Conservation (phyloP, 2,797 vertebrate species). For the Malurus splendens region DNA sequence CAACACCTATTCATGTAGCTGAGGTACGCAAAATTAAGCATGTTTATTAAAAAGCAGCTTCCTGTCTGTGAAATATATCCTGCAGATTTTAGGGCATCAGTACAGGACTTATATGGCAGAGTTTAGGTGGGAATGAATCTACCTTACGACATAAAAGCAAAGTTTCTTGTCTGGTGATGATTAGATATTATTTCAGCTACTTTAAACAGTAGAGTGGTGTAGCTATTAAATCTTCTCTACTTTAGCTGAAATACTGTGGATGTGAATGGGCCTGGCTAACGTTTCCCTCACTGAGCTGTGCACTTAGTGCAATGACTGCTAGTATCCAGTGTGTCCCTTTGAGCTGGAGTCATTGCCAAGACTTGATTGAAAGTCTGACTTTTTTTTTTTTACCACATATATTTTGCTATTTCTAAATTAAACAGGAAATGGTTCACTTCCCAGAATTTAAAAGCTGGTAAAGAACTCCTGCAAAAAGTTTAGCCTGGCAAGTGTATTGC, state of each 20-base stretch:
- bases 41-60: background rate
- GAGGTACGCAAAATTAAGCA: slow-evolving; percentile 77
- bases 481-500: background rate
- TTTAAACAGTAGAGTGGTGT: background rate
- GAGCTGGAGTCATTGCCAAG: background rate
- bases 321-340: background rate
- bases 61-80: background rate
- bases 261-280: background rate
- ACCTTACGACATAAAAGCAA: background rate
- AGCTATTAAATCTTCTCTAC: background rate
- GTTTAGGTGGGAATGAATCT: background rate
- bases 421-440: background rate
- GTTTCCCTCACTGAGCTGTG: background rate
- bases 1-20: slow-evolving; percentile 91
- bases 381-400: background rate
- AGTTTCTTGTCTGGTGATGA: background rate
- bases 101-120: background rate
- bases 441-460: background rate
- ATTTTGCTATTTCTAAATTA: background rate
- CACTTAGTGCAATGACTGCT: background rate
- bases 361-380: background rate
- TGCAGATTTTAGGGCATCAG: background rate
- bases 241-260: background rate
- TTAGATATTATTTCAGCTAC: background rate
- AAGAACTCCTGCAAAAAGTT: background rate